These are phyloP conservation scores for Rhea pennata DNA, from an alignment of 2,113 vertebrate genomes.

Conservation along the genomic window DNA sequence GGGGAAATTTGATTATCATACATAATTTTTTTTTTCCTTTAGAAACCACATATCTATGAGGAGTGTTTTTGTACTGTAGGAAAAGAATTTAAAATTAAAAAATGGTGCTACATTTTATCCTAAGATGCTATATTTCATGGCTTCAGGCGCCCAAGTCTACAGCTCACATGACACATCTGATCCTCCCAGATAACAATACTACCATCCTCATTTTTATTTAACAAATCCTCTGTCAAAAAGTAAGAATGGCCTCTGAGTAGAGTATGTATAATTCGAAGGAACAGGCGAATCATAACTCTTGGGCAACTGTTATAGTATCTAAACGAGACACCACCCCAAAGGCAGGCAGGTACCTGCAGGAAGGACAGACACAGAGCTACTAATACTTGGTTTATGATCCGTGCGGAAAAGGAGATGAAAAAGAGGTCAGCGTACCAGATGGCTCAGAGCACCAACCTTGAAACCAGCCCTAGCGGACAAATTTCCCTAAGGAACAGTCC, in stretches of 20 bases:
- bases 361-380: background rate
- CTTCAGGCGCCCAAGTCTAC: background rate
- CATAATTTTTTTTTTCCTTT: background rate
- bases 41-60: background rate
- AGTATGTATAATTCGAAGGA: background rate
- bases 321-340: background rate
- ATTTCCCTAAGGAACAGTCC: background rate
- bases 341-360: background rate
- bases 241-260: background rate
- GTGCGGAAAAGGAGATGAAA: background rate
- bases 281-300: background rate
- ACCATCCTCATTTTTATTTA: conserved; percentile 3
- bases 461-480: background rate
- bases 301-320: background rate
- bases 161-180: conserved; percentile 7
- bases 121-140: conserved; percentile 47
- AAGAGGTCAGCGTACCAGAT: background rate
- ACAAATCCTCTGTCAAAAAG: background rate
- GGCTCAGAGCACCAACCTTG: background rate
- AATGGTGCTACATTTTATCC: conserved; percentile 4
- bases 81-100: conserved; percentile 35
- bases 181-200: background rate
- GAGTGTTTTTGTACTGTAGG: background rate
- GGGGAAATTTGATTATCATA: background rate
- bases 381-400: background rate